Conservation (phyloP, 2,113 vertebrate species). For the Gambusia holbrooki region DNA sequence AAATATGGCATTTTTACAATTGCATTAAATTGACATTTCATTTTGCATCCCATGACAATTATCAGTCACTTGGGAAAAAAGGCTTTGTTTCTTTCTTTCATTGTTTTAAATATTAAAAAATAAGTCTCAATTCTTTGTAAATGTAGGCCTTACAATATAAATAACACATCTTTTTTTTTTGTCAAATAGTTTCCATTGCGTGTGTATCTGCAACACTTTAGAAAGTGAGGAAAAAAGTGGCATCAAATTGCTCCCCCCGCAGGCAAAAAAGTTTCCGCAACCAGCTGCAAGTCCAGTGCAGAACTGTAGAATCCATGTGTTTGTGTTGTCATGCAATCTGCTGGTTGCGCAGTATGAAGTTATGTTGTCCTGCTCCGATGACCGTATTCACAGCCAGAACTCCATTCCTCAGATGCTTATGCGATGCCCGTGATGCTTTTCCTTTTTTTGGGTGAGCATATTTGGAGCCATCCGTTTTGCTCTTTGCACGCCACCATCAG, state of each 20-base stretch:
- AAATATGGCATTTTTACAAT: slow-evolving; percentile 90
- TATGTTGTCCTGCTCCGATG: slow-evolving; percentile 19
- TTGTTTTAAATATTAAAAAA: slow-evolving; percentile 95
- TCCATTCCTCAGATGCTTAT: background rate
- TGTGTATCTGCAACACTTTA: slow-evolving; percentile 81
- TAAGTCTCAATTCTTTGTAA: slow-evolving; percentile 93
- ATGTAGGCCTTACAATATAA: slow-evolving; percentile 94
- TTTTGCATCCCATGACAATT: slow-evolving; percentile 72
- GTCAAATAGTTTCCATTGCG: slow-evolving; percentile 80
- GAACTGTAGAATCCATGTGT: slow-evolving; percentile 57
- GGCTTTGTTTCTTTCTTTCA: slow-evolving; percentile 82
- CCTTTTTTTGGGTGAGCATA: slow-evolving; percentile 30
- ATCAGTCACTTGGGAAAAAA: slow-evolving; percentile 82
- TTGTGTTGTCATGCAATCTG: slow-evolving; percentile 59
- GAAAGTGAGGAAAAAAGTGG: slow-evolving; percentile 80
- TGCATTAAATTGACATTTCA: slow-evolving; percentile 74
- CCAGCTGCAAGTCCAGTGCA: slow-evolving; percentile 43
- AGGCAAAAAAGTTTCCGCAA: slow-evolving; percentile 45
- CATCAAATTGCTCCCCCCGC: slow-evolving; percentile 64
- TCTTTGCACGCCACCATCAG: slow-evolving; percentile 33
- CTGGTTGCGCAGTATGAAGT: slow-evolving; percentile 46
- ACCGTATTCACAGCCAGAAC: slow-evolving; percentile 11
- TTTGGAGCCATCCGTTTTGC: slow-evolving; percentile 31
- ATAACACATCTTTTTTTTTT: slow-evolving; percentile 81
- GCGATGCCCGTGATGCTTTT: slow-evolving; percentile 1